Percentiles rank a stretch among this genome's conserved stretches.
Evolutionary conservation across 1,140 invertebrate species (phyloP).

Genomic region (Oreohelix idahoensis): DNA sequence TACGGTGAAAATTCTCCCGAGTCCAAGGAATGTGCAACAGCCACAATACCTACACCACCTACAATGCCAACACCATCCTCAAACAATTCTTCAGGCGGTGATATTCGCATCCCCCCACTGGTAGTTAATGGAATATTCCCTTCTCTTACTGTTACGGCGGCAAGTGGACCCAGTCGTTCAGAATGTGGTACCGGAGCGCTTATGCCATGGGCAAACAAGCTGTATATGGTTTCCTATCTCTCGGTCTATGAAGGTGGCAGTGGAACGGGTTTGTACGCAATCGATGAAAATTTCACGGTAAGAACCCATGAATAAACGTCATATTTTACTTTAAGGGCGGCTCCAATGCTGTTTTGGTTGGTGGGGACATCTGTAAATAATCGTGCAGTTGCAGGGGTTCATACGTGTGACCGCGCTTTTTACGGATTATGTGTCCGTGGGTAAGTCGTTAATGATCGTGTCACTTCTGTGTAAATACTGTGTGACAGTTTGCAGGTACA

Average conservation of each 20-base stretch:
- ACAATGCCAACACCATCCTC: not conserved
- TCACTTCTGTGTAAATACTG: too few species aligned
- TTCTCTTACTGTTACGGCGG: conserved; percentile 35
- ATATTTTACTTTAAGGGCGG: too few species aligned
- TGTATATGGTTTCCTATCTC: conserved; percentile 52
- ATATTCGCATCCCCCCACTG: not conserved
- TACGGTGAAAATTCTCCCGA: not conserved
- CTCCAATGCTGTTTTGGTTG: too few species aligned
- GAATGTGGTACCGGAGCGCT: conserved; percentile 50
- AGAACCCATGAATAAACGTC: too few species aligned
- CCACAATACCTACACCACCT: not conserved
- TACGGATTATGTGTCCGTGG: too few species aligned
- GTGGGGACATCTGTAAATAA: too few species aligned
- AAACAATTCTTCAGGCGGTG: not conserved
- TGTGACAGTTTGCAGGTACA: too few species aligned
- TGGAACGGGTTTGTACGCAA: conserved; percentile 49
- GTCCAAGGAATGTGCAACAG: not conserved
- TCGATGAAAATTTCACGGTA: conserved; percentile 44
- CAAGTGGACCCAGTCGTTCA: conserved; percentile 39
- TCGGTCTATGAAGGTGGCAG: conserved; percentile 41
- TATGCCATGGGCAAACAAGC: conserved; percentile 52
- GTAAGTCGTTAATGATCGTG: too few species aligned
- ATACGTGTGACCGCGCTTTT: too few species aligned
- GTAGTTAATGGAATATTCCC: conserved; percentile 44
- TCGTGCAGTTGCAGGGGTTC: too few species aligned